A percentile compares a stretch with the other conserved stretches of the same genome.
Evolutionary conservation across 2,888 invertebrate genomes (phyloP).

Genomic region (Lithosia quadra): DNA sequence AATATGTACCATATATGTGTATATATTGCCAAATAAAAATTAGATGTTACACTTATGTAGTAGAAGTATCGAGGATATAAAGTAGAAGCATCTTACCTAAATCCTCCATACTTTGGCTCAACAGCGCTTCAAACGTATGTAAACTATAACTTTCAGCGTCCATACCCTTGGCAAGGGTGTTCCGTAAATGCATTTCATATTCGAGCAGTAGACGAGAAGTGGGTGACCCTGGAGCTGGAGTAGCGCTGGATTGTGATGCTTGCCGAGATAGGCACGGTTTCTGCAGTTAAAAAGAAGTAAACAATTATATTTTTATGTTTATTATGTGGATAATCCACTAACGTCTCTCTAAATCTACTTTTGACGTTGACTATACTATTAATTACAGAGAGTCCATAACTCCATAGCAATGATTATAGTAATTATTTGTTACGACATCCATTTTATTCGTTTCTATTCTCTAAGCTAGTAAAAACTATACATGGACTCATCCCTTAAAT

Average conservation of each 20-base stretch:
- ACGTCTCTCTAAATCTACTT: too few species aligned
- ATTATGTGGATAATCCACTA: too few species aligned
- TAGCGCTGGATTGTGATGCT: constrained; percentile 89
- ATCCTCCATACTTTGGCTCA: constrained; percentile 98
- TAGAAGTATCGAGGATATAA: background rate
- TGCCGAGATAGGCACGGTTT: constrained; percentile 83
- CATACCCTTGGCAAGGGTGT: constrained; percentile 97
- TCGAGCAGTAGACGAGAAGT: constrained; percentile 94
- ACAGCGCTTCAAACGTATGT: constrained; percentile 96
- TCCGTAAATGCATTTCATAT: constrained; percentile 97
- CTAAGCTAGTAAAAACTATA: too few species aligned
- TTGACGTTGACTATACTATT: too few species aligned
- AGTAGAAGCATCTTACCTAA: constrained; percentile 87
- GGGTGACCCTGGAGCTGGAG: constrained; percentile 93
- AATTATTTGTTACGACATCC: too few species aligned
- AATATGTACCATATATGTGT: too few species aligned
- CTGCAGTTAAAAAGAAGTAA: constrained; percentile 39
- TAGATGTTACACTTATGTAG: too few species aligned
- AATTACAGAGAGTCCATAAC: too few species aligned
- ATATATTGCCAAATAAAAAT: too few species aligned
- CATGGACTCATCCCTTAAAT: too few species aligned
- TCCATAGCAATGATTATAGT: too few species aligned
- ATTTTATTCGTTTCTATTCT: too few species aligned
- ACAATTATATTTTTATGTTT: background rate
- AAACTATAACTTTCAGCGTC: constrained; percentile 98